phyloP scores from a whole-genome alignment of 2,113 vertebrate genomes.

The Pluvianellus socialis region DNA sequence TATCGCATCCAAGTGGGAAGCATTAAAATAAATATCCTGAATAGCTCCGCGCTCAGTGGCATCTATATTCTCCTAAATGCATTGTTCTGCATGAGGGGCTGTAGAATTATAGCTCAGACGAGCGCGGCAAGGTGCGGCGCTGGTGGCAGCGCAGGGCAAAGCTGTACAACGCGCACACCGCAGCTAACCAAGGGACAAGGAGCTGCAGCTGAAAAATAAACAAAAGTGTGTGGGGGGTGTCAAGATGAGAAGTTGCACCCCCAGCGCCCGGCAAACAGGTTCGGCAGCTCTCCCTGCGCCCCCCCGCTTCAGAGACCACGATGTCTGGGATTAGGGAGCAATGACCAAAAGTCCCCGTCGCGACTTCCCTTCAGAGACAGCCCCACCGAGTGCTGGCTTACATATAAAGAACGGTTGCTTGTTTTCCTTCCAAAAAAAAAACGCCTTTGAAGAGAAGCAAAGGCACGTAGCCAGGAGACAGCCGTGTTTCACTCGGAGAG shows the following conservation, averaged over 20 bases:
- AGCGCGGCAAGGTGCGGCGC: fast-evolving
- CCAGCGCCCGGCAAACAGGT: neutral
- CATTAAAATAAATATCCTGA: neutral
- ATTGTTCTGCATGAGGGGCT: neutral
- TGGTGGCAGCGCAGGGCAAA: neutral
- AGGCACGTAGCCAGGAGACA: neutral
- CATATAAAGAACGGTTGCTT: neutral
- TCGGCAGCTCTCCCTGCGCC: neutral
- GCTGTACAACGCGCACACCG: no score
- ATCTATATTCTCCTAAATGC: neutral
- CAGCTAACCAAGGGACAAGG: neutral
- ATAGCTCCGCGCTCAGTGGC: neutral
- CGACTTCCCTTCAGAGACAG: neutral
- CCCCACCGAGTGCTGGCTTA: neutral
- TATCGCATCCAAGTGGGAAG: neutral
- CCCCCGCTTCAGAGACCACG: neutral
- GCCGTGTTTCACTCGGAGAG: neutral
- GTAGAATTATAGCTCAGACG: neutral
- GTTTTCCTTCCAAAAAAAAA: neutral
- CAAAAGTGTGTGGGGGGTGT: neutral
- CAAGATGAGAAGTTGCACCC: neutral
- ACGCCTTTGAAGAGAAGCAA: neutral
- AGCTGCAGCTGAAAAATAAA: neutral
- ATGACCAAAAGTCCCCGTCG: neutral
- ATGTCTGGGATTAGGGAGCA: neutral